Conservation (phyloP, 2,113 vertebrate species). For the Rhea pennata region DNA sequence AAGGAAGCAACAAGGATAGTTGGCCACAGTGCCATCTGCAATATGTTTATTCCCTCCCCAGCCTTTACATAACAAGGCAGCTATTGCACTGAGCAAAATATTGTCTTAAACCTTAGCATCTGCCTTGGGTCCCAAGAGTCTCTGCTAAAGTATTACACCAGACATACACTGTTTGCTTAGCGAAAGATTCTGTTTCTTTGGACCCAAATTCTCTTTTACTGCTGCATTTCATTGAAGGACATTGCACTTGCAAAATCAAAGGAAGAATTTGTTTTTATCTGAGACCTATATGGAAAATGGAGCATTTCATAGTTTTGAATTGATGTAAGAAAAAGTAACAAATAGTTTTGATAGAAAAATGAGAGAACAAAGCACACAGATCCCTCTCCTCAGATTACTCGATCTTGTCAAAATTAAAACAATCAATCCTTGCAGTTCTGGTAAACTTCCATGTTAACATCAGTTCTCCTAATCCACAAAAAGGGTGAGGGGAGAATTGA, state of each 20-base stretch:
- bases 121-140: not conserved
- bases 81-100: not conserved
- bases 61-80: not conserved
- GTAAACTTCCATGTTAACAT: not conserved
- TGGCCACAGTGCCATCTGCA: not conserved
- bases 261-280: not conserved
- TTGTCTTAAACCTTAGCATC: not conserved
- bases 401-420: not conserved
- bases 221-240: not conserved
- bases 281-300: not conserved
- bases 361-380: not conserved
- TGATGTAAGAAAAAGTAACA: not conserved
- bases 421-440: not conserved
- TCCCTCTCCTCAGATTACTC: not conserved
- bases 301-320: not conserved
- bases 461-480: not conserved
- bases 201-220: not conserved
- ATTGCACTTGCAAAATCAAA: not conserved
- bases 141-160: not conserved
- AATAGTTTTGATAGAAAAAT: not conserved
- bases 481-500: not conserved
- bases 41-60: not conserved
- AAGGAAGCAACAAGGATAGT: not conserved
- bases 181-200: not conserved
- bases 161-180: not conserved